phyloP scores from a whole-genome alignment of 2,797 vertebrate genomes.

The Arrhamphus sclerolepis region DNA sequence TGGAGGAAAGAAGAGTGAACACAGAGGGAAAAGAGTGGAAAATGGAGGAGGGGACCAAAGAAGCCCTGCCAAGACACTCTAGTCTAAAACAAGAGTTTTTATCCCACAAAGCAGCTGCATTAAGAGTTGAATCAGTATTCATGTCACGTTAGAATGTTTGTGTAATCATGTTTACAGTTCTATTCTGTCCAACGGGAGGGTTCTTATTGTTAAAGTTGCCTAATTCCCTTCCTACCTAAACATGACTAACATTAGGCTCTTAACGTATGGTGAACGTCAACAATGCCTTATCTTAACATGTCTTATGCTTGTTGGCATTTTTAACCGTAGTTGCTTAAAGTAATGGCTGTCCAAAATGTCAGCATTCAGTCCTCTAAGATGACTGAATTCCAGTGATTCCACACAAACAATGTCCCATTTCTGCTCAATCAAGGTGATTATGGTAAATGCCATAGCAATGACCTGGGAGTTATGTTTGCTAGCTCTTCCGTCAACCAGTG shows the following conservation, averaged over 20 bases:
- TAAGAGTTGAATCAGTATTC: conserved; percentile 43
- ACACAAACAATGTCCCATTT: conserved; percentile 58
- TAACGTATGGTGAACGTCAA: conserved; percentile 41
- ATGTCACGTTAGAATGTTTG: conserved; percentile 49
- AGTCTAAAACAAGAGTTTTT: conserved; percentile 20
- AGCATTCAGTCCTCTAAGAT: conserved; percentile 28
- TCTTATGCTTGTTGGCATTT: conserved; percentile 37
- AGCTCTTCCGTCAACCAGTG: conserved; percentile 37
- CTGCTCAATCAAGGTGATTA: conserved; percentile 49
- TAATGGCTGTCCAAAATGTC: conserved; percentile 32
- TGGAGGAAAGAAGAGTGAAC: conserved; percentile 27
- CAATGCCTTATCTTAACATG: conserved; percentile 34
- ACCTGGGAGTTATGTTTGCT: conserved; percentile 35
- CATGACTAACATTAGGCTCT: conserved; percentile 15
- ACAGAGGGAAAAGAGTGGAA: conserved; percentile 29
- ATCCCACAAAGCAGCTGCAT: conserved; percentile 32
- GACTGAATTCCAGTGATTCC: conserved; percentile 34
- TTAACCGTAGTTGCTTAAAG: conserved; percentile 40
- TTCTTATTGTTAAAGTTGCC: conserved; percentile 23
- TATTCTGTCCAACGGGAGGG: conserved; percentile 35
- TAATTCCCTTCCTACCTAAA: conserved; percentile 42
- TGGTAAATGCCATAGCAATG: conserved; percentile 35
- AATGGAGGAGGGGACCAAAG: conserved; percentile 39
- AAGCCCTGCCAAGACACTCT: conserved; percentile 32
- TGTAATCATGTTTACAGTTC: conserved; percentile 38